Percentiles rank a stretch among this genome's conserved stretches.
These are phyloP conservation scores for Gallinago paraguaiae DNA, from an alignment of 2,113 vertebrate genomes.

Conservation along the genomic window DNA sequence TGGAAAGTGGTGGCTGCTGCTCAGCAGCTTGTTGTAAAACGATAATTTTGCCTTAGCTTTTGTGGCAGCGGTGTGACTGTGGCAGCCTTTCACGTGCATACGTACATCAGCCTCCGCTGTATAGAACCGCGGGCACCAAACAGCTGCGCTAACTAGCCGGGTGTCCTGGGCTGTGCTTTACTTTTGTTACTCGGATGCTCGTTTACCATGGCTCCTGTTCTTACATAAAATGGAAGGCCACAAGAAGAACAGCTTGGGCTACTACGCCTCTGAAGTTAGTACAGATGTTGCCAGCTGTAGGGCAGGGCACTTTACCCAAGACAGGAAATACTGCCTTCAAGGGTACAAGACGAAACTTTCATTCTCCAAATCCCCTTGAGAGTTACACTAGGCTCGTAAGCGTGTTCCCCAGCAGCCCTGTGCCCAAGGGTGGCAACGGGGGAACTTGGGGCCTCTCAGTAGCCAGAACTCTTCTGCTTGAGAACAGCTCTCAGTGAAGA, in stretches of 20 bases:
- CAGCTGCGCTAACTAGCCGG: not conserved
- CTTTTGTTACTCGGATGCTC: not conserved
- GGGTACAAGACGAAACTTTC: not conserved
- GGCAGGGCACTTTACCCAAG: not conserved
- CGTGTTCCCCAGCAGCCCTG: not conserved
- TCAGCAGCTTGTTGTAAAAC: not conserved
- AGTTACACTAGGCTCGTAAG: rapidly evolving
- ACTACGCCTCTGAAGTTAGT: not conserved
- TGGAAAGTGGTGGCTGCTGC: not conserved
- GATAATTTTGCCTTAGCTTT: not conserved
- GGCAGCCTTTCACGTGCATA: not conserved
- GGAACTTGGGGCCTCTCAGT: not conserved
- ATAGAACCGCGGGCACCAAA: not conserved
- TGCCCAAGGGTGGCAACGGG: rapidly evolving
- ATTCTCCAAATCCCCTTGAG: not conserved
- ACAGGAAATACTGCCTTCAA: not conserved
- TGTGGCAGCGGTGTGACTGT: not conserved
- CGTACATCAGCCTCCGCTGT: rapidly evolving
- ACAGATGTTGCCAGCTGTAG: not conserved
- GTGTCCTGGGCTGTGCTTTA: not conserved
- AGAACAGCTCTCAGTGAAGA: rapidly evolving
- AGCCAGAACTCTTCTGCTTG: not conserved
- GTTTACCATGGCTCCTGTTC: not conserved
- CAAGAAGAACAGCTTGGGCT: not conserved
- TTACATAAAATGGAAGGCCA: not conserved